Base-by-base conservation (phyloP, 2,797 vertebrate genomes). In the Benthosema pterotum region DNA sequence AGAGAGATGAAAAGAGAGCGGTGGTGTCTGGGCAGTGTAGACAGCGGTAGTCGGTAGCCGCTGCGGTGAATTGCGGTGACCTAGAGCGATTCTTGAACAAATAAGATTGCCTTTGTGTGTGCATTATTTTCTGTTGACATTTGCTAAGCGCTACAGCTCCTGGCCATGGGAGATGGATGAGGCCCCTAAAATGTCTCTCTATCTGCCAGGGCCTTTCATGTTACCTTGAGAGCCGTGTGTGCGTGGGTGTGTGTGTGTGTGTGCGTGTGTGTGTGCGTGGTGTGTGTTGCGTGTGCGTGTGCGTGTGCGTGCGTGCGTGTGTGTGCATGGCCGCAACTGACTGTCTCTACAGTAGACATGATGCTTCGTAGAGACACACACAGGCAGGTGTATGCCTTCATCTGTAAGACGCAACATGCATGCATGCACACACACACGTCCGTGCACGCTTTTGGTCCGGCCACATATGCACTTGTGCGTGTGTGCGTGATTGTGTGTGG, bases 71-170 rank as follows among this genome's bases (percentile, higher is more conserved):
- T 90, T 88, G 88, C 84, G 50, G 77, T 91, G 91, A 93, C 91
- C 91, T 91, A 81, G 86, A 92, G 91, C 90, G 82, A 91, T 93
- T 93, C 88, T 92, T 91, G 86, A 92, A 92, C 91, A 92, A 93
- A 93, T 93, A 91, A 93, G 90, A 91, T 92, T 91, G 91, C 89
- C 87, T 92, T 90, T 91, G 91, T 90, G 88, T 92, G 88, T 83
- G 89, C 89, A 91, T 93, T 90, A 91, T 91, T 91, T 93, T 93
- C 88, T 93, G 90, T 93, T 93, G 92, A 93, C 92, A 92, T 93
- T 94, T 91, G 90, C 90, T 91, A 92, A 93, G 91, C 88, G 87
- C 85, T 83, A 68, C 78, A 87, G 87, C 91, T 92, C 76, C 91
- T 92, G 91, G 88, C 87, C 85, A 91, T 83, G 80, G 82, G 88